Percentiles rank a stretch among this genome's conserved stretches.
These are phyloP conservation scores for Cylas formicarius DNA, from an alignment of 1,140 invertebrate genomes.

Conservation along the genomic window DNA sequence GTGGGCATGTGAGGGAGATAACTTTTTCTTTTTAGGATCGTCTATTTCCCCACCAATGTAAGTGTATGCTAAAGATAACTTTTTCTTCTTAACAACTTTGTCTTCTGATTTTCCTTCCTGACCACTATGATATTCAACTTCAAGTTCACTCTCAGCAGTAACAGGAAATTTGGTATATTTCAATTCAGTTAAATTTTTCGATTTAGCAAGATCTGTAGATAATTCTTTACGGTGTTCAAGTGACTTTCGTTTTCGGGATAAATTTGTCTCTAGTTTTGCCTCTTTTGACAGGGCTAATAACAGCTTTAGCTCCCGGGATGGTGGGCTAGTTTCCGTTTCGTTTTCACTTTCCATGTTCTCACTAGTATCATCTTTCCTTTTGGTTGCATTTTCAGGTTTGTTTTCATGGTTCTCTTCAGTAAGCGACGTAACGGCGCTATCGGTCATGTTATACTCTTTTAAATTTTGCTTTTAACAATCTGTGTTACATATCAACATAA, in stretches of 20 bases:
- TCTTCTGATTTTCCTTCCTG: constrained; percentile 11
- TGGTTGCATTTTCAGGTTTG: neutral
- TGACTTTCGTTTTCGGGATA: constrained; percentile 34
- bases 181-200: constrained; percentile 12
- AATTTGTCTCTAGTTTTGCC: constrained; percentile 37
- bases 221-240: constrained; percentile 17
- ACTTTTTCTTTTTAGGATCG: neutral
- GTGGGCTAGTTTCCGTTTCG: too few species aligned
- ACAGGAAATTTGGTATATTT: constrained; percentile 24
- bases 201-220: neutral
- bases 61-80: constrained; percentile 2
- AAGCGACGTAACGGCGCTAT: too few species aligned
- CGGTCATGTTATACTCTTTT: too few species aligned
- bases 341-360: constrained; percentile 7
- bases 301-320: constrained; percentile 34
- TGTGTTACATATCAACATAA: too few species aligned
- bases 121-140: constrained; percentile 15
- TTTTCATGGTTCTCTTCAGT: neutral
- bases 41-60: constrained; percentile 1
- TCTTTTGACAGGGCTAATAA: constrained; percentile 37
- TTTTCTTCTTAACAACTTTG: neutral
- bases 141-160: constrained; percentile 31
- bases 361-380: neutral
- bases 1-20: neutral
- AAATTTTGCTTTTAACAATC: too few species aligned